Evolutionary conservation across 1,140 invertebrate species (phyloP).

Genomic region (Halesus radiatus): DNA sequence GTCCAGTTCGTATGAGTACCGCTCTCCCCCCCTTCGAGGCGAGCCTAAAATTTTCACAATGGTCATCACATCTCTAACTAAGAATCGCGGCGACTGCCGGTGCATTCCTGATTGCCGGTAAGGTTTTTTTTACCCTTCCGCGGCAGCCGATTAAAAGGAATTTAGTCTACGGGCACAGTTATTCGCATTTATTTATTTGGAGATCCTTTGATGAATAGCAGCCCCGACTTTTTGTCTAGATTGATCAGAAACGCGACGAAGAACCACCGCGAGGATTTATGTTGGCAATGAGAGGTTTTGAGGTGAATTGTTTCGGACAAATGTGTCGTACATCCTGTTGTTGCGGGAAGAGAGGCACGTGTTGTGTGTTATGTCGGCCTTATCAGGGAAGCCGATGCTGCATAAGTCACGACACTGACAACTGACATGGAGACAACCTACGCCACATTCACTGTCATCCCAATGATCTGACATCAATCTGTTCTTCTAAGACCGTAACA

Average conservation of each 20-base stretch:
- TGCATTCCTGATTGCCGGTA: constrained; percentile 48
- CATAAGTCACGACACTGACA: not conserved
- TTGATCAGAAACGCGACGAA: constrained; percentile 31
- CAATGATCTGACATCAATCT: not conserved
- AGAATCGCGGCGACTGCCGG: constrained; percentile 26
- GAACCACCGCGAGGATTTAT: constrained; percentile 52
- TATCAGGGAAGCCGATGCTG: not conserved
- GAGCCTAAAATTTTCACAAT: constrained; percentile 29
- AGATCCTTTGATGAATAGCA: constrained; percentile 55
- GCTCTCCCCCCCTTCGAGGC: not conserved
- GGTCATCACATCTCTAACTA: not conserved
- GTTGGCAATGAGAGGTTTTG: constrained; percentile 54
- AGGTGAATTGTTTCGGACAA: constrained; percentile 56
- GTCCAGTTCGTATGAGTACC: constrained; percentile 5
- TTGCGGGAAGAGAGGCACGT: not conserved
- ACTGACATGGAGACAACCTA: not conserved
- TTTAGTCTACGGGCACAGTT: constrained; percentile 57
- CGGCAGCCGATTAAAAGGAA: constrained; percentile 57
- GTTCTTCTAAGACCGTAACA: not conserved
- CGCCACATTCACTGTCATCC: not conserved
- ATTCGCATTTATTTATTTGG: constrained; percentile 57
- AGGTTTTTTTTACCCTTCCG: constrained; percentile 52
- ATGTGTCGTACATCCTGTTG: constrained; percentile 53
- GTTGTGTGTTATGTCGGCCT: not conserved
- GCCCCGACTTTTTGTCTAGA: constrained; percentile 47